These are phyloP conservation scores for Thamnophis sirtalis DNA, from an alignment of 2,113 vertebrate species.

Conservation along the genomic window DNA sequence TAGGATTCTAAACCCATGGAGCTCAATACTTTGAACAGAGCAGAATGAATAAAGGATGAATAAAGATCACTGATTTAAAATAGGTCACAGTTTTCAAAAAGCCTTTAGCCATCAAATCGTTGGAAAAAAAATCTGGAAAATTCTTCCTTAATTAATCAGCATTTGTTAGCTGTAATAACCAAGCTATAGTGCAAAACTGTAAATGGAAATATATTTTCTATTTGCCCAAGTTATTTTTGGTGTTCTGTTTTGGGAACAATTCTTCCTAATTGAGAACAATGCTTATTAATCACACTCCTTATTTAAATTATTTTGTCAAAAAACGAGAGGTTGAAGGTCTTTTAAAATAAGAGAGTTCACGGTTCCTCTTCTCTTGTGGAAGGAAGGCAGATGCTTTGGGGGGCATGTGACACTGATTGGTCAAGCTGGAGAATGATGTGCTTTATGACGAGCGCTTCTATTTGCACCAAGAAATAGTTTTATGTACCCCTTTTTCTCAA, in stretches of 20 bases:
- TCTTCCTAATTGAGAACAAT: background rate
- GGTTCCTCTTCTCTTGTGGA: background rate
- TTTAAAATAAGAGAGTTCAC: background rate
- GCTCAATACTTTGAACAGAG: constrained; percentile 60
- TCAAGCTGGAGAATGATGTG: background rate
- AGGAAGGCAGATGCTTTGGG: background rate
- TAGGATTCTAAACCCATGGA: constrained; percentile 60
- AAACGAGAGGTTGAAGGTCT: background rate
- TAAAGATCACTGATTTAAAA: constrained; percentile 64
- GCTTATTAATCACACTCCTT: background rate
- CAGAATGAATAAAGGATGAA: constrained; percentile 60
- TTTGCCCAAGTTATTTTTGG: background rate
- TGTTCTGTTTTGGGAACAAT: background rate
- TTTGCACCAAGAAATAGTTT: background rate
- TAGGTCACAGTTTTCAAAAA: constrained; percentile 65
- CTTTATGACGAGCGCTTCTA: background rate
- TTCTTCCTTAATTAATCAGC: constrained; percentile 39
- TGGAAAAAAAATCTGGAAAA: constrained; percentile 53
- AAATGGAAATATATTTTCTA: background rate
- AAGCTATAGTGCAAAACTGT: background rate
- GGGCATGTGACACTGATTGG: background rate
- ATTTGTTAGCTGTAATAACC: constrained; percentile 44
- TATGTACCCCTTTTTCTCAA: background rate
- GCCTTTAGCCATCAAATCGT: constrained; percentile 27
- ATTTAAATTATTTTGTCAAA: background rate